A percentile compares a stretch with the other conserved stretches of the same genome.
These are phyloP conservation scores for Cyanistes caeruleus DNA, from an alignment of 2,113 vertebrate species.

Conservation along the genomic window DNA sequence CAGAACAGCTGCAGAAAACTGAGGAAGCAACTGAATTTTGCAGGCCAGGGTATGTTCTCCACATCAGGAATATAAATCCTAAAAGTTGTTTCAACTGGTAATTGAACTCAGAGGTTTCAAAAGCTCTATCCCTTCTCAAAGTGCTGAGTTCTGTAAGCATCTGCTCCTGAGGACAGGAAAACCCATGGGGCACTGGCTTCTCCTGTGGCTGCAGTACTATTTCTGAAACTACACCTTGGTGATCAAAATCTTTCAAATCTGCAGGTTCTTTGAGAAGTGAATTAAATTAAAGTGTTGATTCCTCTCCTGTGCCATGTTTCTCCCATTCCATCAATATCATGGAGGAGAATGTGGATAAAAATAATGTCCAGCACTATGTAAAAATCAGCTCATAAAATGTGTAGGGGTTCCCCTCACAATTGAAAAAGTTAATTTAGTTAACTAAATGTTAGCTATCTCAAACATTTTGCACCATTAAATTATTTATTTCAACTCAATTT, in stretches of 20 bases:
- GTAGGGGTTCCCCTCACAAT: background rate
- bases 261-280: background rate
- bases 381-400: background rate
- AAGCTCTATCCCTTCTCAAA: background rate
- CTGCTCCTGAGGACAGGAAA: background rate
- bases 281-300: background rate
- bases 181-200: background rate
- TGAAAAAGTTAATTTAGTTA: background rate
- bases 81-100: background rate
- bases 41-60: background rate
- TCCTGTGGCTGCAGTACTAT: background rate
- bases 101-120: background rate
- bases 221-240: background rate
- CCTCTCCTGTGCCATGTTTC: background rate
- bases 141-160: background rate
- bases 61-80: background rate
- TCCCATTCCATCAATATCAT: background rate
- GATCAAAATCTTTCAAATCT: background rate
- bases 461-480: background rate
- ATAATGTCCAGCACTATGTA: background rate
- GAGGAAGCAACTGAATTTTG: background rate
- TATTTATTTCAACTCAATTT: background rate
- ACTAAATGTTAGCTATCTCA: background rate
- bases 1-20: conserved; percentile 44
- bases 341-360: background rate